Evolutionary conservation across 2,113 vertebrate species (phyloP).

Genomic region (Perca schrenkii): DNA sequence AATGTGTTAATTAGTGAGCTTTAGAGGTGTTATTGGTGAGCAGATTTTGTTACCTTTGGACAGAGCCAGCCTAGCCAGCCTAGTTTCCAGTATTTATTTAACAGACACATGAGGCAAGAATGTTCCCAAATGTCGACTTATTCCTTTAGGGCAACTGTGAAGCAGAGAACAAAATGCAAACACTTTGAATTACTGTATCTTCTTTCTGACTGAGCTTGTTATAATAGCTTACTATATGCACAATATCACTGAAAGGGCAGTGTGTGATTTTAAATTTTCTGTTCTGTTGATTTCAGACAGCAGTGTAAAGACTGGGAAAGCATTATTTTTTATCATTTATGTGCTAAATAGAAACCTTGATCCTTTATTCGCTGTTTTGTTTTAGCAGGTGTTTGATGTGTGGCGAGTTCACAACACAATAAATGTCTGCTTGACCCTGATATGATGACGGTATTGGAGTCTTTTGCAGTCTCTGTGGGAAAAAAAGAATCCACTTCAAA

Average conservation of each 20-base stretch:
- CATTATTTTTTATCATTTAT: neutral
- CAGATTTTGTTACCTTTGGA: neutral
- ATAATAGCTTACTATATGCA: neutral
- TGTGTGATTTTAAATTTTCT: neutral
- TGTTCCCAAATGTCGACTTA: neutral
- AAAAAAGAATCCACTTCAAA: conserved; percentile 54
- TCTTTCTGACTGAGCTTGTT: neutral
- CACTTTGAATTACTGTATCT: neutral
- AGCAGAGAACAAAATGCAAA: neutral
- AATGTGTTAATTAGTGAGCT: neutral
- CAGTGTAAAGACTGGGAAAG: neutral
- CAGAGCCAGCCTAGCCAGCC: neutral
- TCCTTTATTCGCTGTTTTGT: conserved; percentile 9
- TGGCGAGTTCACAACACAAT: conserved; percentile 5
- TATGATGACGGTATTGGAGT: conserved; percentile 13
- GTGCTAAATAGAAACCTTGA: neutral
- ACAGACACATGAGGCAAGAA: conserved; percentile 2
- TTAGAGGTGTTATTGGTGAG: neutral
- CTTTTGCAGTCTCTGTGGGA: conserved; percentile 28
- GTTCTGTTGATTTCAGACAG: neutral
- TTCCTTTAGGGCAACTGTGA: neutral
- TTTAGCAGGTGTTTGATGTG: conserved; percentile 3
- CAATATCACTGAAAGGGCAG: neutral
- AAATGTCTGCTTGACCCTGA: conserved; percentile 23
- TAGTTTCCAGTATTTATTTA: neutral